Percentiles rank a stretch among this genome's conserved stretches.
Evolutionary conservation across 1,140 invertebrate species (phyloP).

Genomic region (Lamellibrachia luymesi): DNA sequence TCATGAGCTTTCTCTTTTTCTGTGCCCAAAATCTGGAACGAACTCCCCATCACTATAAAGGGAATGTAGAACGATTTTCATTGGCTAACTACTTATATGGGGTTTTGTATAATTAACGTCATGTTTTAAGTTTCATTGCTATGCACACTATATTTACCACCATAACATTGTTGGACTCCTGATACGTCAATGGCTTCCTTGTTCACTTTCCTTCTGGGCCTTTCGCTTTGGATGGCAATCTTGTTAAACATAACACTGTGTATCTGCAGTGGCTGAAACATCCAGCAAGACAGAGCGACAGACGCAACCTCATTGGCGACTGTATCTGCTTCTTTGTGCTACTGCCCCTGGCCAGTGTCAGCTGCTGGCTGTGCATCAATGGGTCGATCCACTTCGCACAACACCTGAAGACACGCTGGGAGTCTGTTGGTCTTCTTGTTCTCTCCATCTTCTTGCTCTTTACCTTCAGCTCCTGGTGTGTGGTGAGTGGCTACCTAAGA

Average conservation of each 20-base stretch:
- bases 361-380: conserved; percentile 60
- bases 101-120: no score
- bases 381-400: conserved; percentile 46
- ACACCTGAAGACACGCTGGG: conserved; percentile 48
- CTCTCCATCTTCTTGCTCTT: conserved; percentile 39
- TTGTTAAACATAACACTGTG: not conserved
- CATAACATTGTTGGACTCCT: not conserved
- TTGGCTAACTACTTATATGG: not conserved
- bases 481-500: conserved; percentile 28
- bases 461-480: conserved; percentile 42
- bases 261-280: conserved; percentile 55
- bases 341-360: conserved; percentile 60
- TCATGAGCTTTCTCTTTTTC: not conserved
- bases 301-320: conserved; percentile 58
- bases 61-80: not conserved
- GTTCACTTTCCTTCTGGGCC: no score
- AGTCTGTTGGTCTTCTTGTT: conserved; percentile 56
- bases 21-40: not conserved
- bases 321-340: conserved; percentile 60
- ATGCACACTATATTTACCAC: not conserved
- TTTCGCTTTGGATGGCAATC: no score
- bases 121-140: not conserved
- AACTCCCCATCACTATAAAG: no score
- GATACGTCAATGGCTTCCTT: no score
- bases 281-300: conserved; percentile 47